Base-by-base conservation (phyloP, 2,888 invertebrate genomes). In the Stomorhina lunata region DNA sequence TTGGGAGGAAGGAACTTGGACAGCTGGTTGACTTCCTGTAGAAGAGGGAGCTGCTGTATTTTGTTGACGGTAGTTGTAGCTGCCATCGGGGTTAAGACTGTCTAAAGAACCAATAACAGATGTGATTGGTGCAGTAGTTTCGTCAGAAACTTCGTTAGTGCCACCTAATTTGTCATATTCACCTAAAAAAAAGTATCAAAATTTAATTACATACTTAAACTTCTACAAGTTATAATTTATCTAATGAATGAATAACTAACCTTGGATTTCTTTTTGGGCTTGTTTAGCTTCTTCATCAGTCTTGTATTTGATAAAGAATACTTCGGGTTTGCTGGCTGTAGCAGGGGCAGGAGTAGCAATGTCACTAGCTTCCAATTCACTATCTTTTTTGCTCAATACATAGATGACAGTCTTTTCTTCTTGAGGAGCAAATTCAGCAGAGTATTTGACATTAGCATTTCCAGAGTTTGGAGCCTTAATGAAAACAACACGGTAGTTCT, bases 381-480 rank as follows among this genome's bases (percentile, higher is more conserved):
- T 86, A 12, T 88, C 88, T 80, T 91, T 91, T 77, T 90, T 88
- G 57, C 86, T 89, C 17, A 91, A 85, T 7, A 91, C 91, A 79
- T 91, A 91, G 81, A 91, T 91, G 53, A 90, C 90, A 2, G 91
- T 91, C 80, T 90, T 90, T 65, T 91, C 91, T 85, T 91, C 90
- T 76, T 89, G 89, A 20, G 90, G 89, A 4, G 90, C 90, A 82
- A 88, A 85, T 82, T 89, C 89, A 0, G 90, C 90, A 0, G 90
- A 87, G 17, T 90, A 86, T 43, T 84, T 86, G 0, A 88, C 81
- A 3, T 86, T 87, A 5, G 83, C 84, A 61, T 77, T 84, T 2
- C 83, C 84, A 1, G 85, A 81, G 10, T 84, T 79, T 37, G 91
- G 91, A 10, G 91, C 90, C 63, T 90, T 89, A 29, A 91, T 91